These are phyloP conservation scores for Miniopterus natalensis DNA, from an alignment of 2,113 vertebrate genomes.

Conservation along the genomic window DNA sequence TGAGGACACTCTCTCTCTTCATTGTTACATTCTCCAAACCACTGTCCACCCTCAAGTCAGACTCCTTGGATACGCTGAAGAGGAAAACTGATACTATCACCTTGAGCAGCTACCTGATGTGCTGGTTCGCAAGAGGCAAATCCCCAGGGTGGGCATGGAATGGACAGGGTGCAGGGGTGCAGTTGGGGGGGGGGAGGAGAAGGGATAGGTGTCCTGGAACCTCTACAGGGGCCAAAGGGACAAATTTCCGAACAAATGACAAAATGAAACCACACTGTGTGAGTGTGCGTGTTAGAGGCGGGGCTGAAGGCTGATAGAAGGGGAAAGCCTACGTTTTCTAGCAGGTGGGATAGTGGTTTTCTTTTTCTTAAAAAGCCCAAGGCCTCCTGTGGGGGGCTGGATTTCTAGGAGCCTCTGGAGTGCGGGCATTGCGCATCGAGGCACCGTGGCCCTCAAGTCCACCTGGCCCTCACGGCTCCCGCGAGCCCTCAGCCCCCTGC, in stretches of 20 bases:
- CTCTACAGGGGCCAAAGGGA: background rate
- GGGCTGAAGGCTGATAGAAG: background rate
- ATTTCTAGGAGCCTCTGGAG: background rate
- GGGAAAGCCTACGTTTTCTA: background rate
- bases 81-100: background rate
- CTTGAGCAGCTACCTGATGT: fast-evolving
- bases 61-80: background rate
- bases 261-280: background rate
- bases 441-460: fast-evolving
- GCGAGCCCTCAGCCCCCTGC: background rate
- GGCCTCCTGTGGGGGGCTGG: background rate
- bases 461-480: background rate
- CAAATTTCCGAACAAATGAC: background rate
- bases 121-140: background rate
- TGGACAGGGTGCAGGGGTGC: too few relatives aligned
- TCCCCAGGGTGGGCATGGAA: background rate
- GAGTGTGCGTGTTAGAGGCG: background rate
- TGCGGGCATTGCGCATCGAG: background rate
- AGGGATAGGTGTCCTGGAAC: background rate
- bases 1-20: background rate
- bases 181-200: fast-evolving
- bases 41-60: background rate
- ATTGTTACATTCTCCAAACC: background rate
- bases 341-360: background rate
- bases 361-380: background rate